These are phyloP conservation scores for Cygnus olor DNA, from an alignment of 2,797 vertebrate genomes.

Conservation along the genomic window DNA sequence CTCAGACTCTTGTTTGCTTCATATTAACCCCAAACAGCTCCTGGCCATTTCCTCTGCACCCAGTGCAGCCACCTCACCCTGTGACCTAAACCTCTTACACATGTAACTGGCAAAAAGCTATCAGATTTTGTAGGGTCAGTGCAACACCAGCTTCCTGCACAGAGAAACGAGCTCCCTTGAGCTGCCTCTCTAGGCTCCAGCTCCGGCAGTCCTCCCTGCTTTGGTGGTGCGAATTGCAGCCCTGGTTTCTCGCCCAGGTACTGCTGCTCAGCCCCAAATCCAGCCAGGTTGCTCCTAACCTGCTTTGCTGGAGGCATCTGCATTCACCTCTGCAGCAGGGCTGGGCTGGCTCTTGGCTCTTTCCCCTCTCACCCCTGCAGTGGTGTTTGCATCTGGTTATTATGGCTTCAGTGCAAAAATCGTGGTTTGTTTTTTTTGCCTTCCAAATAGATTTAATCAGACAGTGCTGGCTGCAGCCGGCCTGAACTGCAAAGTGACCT, in stretches of 20 bases:
- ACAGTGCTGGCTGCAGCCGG: neutral
- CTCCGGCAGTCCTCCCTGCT: neutral
- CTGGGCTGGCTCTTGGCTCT: neutral
- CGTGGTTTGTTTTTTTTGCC: neutral
- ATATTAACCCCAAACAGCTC: neutral
- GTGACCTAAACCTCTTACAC: neutral
- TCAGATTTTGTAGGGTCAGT: neutral
- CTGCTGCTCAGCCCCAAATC: neutral
- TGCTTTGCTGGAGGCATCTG: neutral
- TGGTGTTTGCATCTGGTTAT: neutral
- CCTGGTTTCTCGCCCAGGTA: neutral
- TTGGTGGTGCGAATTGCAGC: neutral
- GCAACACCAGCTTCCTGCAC: neutral
- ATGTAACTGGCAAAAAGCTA: neutral
- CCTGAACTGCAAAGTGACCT: neutral
- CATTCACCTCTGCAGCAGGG: neutral
- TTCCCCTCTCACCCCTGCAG: neutral
- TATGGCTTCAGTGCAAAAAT: neutral
- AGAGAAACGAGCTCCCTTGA: neutral
- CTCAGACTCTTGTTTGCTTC: neutral
- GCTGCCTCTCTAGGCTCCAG: neutral
- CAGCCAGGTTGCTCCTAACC: neutral
- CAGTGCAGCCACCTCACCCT: accelerated
- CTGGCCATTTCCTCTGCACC: neutral
- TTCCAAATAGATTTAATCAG: neutral